phyloP scores from a whole-genome alignment of 2,113 vertebrate species.

The Tricholaema leucomelas region DNA sequence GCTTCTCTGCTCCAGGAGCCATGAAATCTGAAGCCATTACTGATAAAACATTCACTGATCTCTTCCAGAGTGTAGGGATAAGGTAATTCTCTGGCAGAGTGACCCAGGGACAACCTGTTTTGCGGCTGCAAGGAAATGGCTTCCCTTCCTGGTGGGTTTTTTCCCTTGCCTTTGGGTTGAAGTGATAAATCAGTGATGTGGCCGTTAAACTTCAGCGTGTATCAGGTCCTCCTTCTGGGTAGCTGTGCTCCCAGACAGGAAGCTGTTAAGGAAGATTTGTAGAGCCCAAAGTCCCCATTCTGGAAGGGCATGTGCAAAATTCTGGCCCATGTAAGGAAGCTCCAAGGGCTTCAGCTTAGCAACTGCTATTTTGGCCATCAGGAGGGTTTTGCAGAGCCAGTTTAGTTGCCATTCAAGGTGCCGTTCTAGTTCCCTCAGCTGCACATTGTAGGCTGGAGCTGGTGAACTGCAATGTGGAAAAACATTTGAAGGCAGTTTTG shows the following conservation, averaged over 20 bases:
- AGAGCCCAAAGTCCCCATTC: not conserved
- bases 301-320: not conserved
- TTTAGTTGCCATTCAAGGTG: not conserved
- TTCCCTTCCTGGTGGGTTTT: not conserved
- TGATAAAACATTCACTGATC: not conserved
- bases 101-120: not conserved
- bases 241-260: not conserved
- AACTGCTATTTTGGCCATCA: not conserved
- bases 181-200: not conserved
- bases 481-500: not conserved
- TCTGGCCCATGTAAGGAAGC: not conserved
- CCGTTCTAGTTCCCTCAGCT: not conserved
- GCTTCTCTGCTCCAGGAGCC: slow-evolving; percentile 12
- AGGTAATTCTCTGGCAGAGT: not conserved
- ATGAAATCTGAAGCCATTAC: not conserved
- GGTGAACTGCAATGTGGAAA: not conserved
- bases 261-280: not conserved
- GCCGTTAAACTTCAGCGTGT: not conserved
- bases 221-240: not conserved
- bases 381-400: not conserved
- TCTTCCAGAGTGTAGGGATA: not conserved
- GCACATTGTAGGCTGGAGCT: not conserved
- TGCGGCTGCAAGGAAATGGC: not conserved
- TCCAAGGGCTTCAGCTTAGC: not conserved
- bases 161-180: not conserved